Conservation (phyloP, 2,113 vertebrate species). For the Tringa solitaria region DNA sequence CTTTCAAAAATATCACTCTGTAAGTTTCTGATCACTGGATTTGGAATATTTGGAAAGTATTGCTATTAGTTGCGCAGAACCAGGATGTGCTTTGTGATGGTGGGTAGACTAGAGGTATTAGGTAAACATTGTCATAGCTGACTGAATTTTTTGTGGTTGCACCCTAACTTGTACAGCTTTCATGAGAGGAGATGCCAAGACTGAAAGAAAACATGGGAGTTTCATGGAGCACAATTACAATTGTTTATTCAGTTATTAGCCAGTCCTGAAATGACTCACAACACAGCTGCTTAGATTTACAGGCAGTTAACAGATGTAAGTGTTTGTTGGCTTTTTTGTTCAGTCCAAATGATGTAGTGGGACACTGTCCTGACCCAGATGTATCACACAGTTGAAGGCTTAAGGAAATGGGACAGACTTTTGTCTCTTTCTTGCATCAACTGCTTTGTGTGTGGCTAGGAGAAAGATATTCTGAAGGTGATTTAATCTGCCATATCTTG, state of each 20-base stretch:
- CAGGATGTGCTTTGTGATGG: neutral
- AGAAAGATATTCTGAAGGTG: neutral
- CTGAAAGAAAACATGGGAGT: constrained; percentile 1
- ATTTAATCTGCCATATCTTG: constrained; percentile 10
- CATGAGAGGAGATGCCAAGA: neutral
- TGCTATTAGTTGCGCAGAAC: neutral
- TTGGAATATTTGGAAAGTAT: neutral
- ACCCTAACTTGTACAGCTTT: neutral
- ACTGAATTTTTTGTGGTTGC: neutral
- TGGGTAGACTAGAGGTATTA: neutral
- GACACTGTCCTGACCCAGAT: constrained; percentile 20
- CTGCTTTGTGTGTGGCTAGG: neutral
- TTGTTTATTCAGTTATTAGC: constrained; percentile 57
- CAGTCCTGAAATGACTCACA: constrained; percentile 58
- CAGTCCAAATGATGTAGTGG: constrained; percentile 20
- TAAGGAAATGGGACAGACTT: constrained; percentile 13
- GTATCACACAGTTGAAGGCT: neutral
- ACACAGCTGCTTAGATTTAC: constrained; percentile 66
- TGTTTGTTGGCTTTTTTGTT: constrained; percentile 50
- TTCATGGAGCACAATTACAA: constrained; percentile 29
- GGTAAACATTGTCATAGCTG: neutral
- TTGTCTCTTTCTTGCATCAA: neutral
- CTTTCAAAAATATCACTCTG: neutral
- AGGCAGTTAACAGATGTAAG: constrained; percentile 62
- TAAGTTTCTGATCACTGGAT: neutral